Percentiles rank a stretch among this genome's conserved stretches.
These are phyloP conservation scores for Spea bombifrons DNA, from an alignment of 2,113 vertebrate genomes.

Conservation along the genomic window DNA sequence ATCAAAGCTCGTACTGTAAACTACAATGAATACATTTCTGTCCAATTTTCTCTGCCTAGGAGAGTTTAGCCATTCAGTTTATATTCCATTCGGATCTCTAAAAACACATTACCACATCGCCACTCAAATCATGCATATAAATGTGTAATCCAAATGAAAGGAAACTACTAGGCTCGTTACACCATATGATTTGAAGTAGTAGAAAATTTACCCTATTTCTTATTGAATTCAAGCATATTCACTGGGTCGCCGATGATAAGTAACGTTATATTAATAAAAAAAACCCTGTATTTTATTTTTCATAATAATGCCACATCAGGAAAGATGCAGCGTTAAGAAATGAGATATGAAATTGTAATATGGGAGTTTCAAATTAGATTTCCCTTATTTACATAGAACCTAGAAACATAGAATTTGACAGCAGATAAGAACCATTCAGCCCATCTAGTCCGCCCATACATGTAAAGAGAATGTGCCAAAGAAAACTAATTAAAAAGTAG, in stretches of 20 bases:
- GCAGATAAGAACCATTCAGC: no score
- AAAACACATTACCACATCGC: constrained; percentile 6
- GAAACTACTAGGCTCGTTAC: not conserved
- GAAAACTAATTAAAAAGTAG: no score
- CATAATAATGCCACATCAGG: no score
- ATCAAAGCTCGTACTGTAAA: constrained; percentile 19
- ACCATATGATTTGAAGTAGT: constrained; percentile 14
- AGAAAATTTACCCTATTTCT: not conserved
- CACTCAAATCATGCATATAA: not conserved
- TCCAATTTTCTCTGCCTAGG: not conserved
- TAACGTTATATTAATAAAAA: not conserved
- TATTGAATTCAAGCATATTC: not conserved
- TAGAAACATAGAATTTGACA: no score
- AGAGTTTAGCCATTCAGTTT: constrained; percentile 9
- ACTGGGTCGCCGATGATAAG: not conserved
- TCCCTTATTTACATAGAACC: no score
- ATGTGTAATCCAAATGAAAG: constrained; percentile 14
- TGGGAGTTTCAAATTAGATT: no score
- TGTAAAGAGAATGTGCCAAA: no score
- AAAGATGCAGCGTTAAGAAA: no score
- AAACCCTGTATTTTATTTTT: not conserved
- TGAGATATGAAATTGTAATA: no score
- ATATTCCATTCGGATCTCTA: constrained; percentile 5
- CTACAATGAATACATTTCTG: constrained; percentile 24
- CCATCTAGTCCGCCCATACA: no score